Percentiles rank a stretch among this genome's conserved stretches.
Conservation (phyloP, 2,113 vertebrate species). For the mouse (Mus musculus) region GRCm39 chr5:73075001-73075500, state of each 20-base stretch:
- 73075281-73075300: not conserved
- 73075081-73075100: constrained; percentile 50
- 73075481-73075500: not conserved
- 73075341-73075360: not conserved
- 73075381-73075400: constrained; percentile 14
- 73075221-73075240: constrained; percentile 6
- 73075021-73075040: constrained; percentile 41
- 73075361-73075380: constrained; percentile 7
- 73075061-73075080: not conserved
- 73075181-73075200: constrained; percentile 41
- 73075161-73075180: constrained; percentile 32
- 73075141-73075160: constrained; percentile 54
- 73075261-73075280: constrained; percentile 44
- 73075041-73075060: constrained; percentile 15
- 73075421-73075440: not conserved
- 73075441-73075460: not conserved
- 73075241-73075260: constrained; percentile 23
- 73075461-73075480: not conserved
- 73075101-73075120: constrained; percentile 51
- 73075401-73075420: not conserved
- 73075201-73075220: constrained; percentile 42
- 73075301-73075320: not conserved
- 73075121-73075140: constrained; percentile 58
- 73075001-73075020: constrained; percentile 48
- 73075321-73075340: not conserved